Evolutionary conservation across 1,140 invertebrate genomes (phyloP).

Genomic region (Dendrolimus kikuchii): DNA sequence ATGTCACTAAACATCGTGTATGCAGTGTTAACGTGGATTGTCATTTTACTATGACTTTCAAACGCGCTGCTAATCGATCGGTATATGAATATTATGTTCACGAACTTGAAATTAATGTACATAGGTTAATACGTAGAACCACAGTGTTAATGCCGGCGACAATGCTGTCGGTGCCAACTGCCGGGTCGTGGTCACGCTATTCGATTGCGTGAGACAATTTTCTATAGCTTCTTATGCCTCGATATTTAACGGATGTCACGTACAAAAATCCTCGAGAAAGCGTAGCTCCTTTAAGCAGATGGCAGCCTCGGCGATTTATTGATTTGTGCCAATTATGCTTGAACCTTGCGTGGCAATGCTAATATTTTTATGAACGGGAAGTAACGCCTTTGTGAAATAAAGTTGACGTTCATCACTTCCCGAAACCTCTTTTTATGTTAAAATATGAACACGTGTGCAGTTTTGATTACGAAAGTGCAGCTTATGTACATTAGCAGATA

Average conservation of each 20-base stretch:
- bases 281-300: constrained; percentile 21
- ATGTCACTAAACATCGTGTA: no score
- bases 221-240: constrained; percentile 37
- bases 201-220: constrained; percentile 49
- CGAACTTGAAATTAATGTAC: constrained; percentile 14
- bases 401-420: no score
- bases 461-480: constrained; percentile 17
- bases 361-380: no score
- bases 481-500: constrained; percentile 19
- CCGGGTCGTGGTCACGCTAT: constrained; percentile 18
- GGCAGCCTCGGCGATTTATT: constrained; percentile 14
- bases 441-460: constrained; percentile 8
- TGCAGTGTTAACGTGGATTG: no score
- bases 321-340: constrained; percentile 5
- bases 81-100: constrained; percentile 15
- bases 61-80: constrained; percentile 15
- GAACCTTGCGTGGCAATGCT: background rate
- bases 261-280: constrained; percentile 35
- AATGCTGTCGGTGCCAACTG: constrained; percentile 14
- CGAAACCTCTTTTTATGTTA: no score
- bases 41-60: constrained; percentile 1
- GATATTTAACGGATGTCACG: constrained; percentile 43
- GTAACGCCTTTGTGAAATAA: no score
- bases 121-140: constrained; percentile 15
- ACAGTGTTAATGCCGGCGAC: constrained; percentile 16